phyloP scores from a whole-genome alignment of 2,113 vertebrate species.

The Myocastor coypus region DNA sequence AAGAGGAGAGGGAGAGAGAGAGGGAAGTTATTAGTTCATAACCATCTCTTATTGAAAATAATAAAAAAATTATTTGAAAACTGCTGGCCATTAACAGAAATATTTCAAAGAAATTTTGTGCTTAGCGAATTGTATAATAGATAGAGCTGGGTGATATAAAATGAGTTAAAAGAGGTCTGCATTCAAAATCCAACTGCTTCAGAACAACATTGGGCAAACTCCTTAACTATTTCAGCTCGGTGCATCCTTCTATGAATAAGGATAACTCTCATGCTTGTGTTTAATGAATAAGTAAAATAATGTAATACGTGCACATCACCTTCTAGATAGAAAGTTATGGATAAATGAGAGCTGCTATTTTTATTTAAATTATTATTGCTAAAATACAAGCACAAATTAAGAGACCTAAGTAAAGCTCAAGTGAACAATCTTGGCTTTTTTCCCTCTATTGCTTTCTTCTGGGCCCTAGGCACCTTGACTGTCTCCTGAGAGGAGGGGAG shows the following conservation, averaged over 20 bases:
- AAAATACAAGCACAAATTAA: not conserved
- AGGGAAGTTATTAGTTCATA: not conserved
- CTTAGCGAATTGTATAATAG: not conserved
- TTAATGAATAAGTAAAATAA: constrained; percentile 14
- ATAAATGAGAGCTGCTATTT: not conserved
- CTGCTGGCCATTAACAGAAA: not conserved
- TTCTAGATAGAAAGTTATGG: not conserved
- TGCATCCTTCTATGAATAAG: not conserved
- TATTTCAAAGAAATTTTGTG: not conserved
- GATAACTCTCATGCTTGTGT: not conserved
- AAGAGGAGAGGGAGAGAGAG: no score
- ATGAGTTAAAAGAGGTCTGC: not conserved
- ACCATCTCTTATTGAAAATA: not conserved
- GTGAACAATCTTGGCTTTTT: not conserved
- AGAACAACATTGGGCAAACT: not conserved
- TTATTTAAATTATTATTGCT: not conserved
- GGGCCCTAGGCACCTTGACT: not conserved
- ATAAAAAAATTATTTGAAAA: constrained; percentile 30
- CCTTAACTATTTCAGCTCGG: not conserved
- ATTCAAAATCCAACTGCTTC: not conserved
- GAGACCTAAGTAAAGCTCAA: not conserved
- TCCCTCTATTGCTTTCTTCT: not conserved
- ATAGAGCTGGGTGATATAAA: not conserved
- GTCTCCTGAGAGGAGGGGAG: not conserved
- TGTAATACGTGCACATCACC: not conserved